Evolutionary conservation across 2,113 vertebrate species (phyloP), one percentile per base, ranked within the genome.

Genomic region (Glaucidium brasilianum): DNA sequence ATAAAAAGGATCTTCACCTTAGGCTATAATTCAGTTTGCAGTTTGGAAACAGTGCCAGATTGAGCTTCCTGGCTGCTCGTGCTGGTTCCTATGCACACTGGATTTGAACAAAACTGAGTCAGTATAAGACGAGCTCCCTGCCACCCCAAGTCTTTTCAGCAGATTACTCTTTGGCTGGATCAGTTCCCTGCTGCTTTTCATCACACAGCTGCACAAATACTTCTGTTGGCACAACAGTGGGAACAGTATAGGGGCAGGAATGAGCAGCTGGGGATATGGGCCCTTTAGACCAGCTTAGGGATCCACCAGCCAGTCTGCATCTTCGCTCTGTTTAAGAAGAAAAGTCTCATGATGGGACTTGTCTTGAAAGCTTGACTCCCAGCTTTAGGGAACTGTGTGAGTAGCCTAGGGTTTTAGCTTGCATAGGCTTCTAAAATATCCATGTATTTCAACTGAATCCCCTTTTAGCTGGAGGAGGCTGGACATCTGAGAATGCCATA

Each of bases 101-200:
- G 81, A 64, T 94, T 80, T 81, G 69, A 94, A 87, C 69, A 93
- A 90, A 94, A 94, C 73, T 34, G 69, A 88, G 56, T 89, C 56
- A 72, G 62, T 91, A 1, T 81, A 72, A 94, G 73, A 85, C 19
- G 45, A 47, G 18, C 45, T 47, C 86, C 66, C 92, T 83, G 23
- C 35, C 41, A 62, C 23, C 18, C 27, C 32, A 16, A 18, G 17
- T 72, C 60, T 87, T 92, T 90, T 85, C 87, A 93, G 62, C 90
- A 94, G 91, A 72, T 90, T 94, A 64, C 66, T 90, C 69, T 94
- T 84, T 59, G 58, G 49, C 92, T 95, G 89, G 83, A 94, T 96
- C 86, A 63, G 50, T 95, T 96, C 76, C 94, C 76, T 77, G 86
- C 76, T 94, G 87, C 81, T 94, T 95, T 96, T 97, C 87, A 72